Evolutionary conservation across 2,797 vertebrate genomes (phyloP), one percentile per base, ranked within the genome.

Genomic region (Phalloptychus januarius): DNA sequence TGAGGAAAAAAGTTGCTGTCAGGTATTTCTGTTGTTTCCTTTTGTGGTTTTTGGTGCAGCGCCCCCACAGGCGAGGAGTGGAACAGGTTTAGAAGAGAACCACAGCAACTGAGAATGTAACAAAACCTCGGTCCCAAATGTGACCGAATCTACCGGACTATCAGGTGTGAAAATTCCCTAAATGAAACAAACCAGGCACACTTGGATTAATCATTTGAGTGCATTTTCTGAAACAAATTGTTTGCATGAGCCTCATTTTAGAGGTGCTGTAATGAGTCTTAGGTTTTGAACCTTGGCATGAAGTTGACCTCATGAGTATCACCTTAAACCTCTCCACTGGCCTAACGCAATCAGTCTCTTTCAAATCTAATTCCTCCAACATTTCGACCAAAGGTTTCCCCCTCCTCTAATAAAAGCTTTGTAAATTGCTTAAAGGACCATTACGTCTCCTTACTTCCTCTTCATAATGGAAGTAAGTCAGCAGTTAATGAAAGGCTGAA

Each of bases 361-460:
- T 91, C 87, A 88, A 93, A 94, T 95, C 89, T 70, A 92, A 95
- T 95, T 93, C 89, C 82, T 93, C 61, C 85, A 91, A 90, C 86
- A 86, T 94, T 92, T 93, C 85, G 91, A 85, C 82, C 75, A 85
- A 91, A 88, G 83, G 90, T 90, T 82, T 23, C 70, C 33, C 75
- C 72, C 84, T 91, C 81, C 75, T 82, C 79, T 76, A 48, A 87
- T 94, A 93, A 95, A 91, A 92, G 91, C 92, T 93, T 88, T 88
- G 85, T 94, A 95, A 95, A 95, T 91, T 91, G 90, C 90, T 95
- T 95, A 94, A 83, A 92, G 89, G 83, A 87, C 91, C 94, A 95
- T 95, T 95, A 94, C 76, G 81, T 92, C 89, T 91, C 85, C 85
- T 89, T 87, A 84, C 89, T 93, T 94, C 93, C 90, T 87, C 84